Percentiles rank a stretch among this genome's conserved stretches.
Conservation (phyloP, 2,888 invertebrate genomes). For the Caenorhabditis japonica region DNA sequence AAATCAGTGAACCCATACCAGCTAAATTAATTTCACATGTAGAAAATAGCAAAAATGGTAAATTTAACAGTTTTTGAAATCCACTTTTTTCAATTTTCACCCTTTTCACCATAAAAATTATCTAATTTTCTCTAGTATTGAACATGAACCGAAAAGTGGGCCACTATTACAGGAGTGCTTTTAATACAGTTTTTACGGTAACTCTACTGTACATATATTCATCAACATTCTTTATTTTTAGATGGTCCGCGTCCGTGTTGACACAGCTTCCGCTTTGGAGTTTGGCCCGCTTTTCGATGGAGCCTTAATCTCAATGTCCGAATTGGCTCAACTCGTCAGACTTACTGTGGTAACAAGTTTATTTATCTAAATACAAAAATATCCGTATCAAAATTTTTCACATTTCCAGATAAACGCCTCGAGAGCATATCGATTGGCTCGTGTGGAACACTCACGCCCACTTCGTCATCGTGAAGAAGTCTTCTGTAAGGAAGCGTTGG, state of each 20-base stretch:
- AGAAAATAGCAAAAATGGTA: too few relatives aligned
- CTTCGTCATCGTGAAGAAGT: conserved; percentile 72
- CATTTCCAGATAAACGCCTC: conserved; percentile 60
- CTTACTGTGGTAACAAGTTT: conserved; percentile 85
- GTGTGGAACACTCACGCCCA: conserved; percentile 63
- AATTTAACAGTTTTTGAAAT: too few relatives aligned
- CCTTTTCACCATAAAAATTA: too few relatives aligned
- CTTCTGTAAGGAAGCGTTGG: conserved; percentile 66
- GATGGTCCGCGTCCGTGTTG: conserved; percentile 71
- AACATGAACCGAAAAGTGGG: too few relatives aligned
- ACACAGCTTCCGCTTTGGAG: conserved; percentile 70
- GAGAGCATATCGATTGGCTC: conserved; percentile 63
- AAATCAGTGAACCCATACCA: too few relatives aligned
- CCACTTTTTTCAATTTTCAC: too few relatives aligned
- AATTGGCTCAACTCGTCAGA: conserved; percentile 88
- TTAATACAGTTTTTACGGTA: too few relatives aligned
- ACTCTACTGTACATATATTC: background rate
- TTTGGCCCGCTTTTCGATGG: conserved; percentile 97
- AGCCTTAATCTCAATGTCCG: conserved; percentile 84
- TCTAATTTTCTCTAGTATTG: too few relatives aligned
- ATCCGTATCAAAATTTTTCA: background rate
- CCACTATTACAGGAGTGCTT: too few relatives aligned
- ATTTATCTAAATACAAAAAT: background rate
- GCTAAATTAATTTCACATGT: too few relatives aligned
- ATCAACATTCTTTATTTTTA: conserved; percentile 9